Base-by-base conservation (phyloP, 2,888 invertebrate genomes). In the Asteroscopus sphinx region DNA sequence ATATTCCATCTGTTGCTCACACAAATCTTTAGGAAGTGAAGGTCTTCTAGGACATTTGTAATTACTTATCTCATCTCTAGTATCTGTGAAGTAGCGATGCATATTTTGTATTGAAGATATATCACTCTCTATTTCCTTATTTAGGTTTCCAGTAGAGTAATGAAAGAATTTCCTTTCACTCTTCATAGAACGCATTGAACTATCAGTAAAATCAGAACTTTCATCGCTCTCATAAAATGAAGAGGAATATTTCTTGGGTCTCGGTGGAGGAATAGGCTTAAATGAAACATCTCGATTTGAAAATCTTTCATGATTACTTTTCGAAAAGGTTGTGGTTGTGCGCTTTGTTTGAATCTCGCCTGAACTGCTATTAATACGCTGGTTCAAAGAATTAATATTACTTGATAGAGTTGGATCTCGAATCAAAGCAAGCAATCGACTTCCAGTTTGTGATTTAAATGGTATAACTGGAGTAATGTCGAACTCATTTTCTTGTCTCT, bases 11-110 rank as follows among this genome's bases (percentile, higher is more conserved):
- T 96, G 96, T 71, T 94, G 93, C 55, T 95, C 95, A 86, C 95
- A 95, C 80, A 96, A 83, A 77, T 96, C 96, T 76, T 96, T 95
- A 0, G 96, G 96, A 44, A 96, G 84, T 12, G 96, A 96, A 6
- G 95, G 94, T 45, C 96, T 90, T 46, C 94, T 80, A 1, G 93
- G 93, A 57, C 73, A 68, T 49, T 80, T 74, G 16, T 72, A 51
- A 28, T 81, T 73, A 58, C 40, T 75, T 25, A 77, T 69, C 55
- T 80, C 66, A 63, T 91, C 85, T 68, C 88, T 81, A 1, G 83
- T 74, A 56, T 86, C 85, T 9, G 83, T 86, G 60, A 83, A 88
- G 76, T 89, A 85, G 69, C 90, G 83, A 60, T 94, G 94, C 91
- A 93, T 90, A 41, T 93, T 89, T 86, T 94, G 94, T 68, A 94